Evolutionary conservation across 2,888 invertebrate species (phyloP).

Genomic region (Hypena proboscidalis): DNA sequence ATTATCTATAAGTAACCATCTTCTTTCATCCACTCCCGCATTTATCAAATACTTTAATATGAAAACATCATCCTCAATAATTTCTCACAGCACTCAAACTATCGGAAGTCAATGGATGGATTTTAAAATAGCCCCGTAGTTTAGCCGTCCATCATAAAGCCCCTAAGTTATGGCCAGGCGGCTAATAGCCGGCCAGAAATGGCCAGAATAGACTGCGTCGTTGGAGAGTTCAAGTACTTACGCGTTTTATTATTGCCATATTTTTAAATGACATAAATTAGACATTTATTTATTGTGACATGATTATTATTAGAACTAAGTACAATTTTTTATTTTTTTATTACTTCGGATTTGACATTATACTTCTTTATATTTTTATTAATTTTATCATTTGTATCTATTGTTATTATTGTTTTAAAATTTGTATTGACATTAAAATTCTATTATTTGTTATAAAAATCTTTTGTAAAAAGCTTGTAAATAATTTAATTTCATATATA

Average conservation of each 20-base stretch:
- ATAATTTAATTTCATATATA: too few species aligned
- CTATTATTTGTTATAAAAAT: too few species aligned
- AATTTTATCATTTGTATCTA: too few species aligned
- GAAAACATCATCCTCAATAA: constrained; percentile 30
- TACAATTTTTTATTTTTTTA: too few species aligned
- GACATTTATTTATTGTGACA: too few species aligned
- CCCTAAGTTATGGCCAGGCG: constrained; percentile 33
- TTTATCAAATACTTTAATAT: constrained; percentile 18
- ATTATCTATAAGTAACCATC: constrained; percentile 2
- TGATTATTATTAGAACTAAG: too few species aligned
- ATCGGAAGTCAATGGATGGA: constrained; percentile 27
- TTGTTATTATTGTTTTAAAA: too few species aligned
- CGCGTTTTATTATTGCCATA: constrained; percentile 14
- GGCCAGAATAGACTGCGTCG: constrained; percentile 23
- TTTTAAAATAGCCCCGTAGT: constrained; percentile 30
- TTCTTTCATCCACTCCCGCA: constrained; percentile 21
- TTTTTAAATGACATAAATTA: too few species aligned
- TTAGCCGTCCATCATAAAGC: constrained; percentile 35
- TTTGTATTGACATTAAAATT: too few species aligned
- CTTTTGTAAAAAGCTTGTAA: too few species aligned
- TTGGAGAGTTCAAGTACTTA: constrained; percentile 29
- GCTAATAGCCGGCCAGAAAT: constrained; percentile 31
- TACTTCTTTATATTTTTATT: too few species aligned
- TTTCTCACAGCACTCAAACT: constrained; percentile 15
- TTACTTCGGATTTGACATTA: too few species aligned